phyloP scores from a whole-genome alignment of 2,888 invertebrate genomes.

The Pseudococcus longispinus region DNA sequence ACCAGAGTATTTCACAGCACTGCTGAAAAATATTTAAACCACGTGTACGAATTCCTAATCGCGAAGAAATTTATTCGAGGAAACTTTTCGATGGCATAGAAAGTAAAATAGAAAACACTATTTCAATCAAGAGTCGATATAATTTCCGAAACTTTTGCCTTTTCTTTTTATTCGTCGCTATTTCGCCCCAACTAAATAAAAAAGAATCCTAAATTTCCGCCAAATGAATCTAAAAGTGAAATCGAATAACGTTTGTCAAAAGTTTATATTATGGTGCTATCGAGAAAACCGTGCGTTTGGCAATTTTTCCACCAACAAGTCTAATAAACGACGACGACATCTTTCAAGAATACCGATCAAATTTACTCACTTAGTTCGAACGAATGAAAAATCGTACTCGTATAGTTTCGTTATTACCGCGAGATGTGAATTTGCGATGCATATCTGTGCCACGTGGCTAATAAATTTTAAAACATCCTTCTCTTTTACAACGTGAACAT shows the following conservation, averaged over 20 bases:
- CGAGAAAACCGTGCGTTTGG: background rate
- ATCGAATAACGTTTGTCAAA: background rate
- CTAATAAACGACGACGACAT: background rate
- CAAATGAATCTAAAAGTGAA: background rate
- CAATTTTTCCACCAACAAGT: background rate
- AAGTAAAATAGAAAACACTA: background rate
- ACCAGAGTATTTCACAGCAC: background rate
- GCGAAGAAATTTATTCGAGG: background rate
- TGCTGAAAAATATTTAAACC: background rate
- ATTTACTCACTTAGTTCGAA: background rate
- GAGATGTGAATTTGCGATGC: background rate
- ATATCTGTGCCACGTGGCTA: background rate
- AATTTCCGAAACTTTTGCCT: background rate
- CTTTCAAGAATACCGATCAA: background rate
- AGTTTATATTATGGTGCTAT: background rate
- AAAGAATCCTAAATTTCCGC: background rate
- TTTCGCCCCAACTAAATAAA: background rate
- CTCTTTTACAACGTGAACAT: background rate
- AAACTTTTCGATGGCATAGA: background rate
- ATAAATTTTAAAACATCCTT: background rate
- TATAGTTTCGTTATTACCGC: background rate
- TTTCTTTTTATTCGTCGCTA: background rate
- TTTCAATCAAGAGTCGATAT: background rate
- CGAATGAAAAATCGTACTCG: background rate
- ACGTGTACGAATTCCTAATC: background rate